Percentiles rank a stretch among this genome's conserved stretches.
phyloP scores from a whole-genome alignment of 1,140 invertebrate genomes.

The Drosophila rhopaloa region DNA sequence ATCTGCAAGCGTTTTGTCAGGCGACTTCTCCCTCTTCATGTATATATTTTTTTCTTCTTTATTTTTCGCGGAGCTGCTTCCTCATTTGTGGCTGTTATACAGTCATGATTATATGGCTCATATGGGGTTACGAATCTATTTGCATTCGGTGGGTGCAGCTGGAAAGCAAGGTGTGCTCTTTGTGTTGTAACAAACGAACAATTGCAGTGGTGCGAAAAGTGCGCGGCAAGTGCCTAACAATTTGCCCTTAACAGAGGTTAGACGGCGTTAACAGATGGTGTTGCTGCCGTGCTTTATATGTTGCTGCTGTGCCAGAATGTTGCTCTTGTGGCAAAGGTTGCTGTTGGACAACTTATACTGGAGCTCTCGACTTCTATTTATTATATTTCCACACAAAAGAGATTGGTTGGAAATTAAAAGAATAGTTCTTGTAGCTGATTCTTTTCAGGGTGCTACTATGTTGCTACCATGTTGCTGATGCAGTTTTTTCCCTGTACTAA shows the following conservation, averaged over 20 bases:
- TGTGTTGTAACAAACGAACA: constrained; percentile 51
- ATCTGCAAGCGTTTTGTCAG: constrained; percentile 72
- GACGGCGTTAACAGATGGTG: constrained; percentile 15
- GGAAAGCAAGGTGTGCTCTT: constrained; percentile 49
- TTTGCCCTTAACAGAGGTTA: constrained; percentile 37
- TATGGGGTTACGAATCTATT: constrained; percentile 39
- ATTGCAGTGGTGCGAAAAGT: constrained; percentile 47
- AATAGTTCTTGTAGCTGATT: no score
- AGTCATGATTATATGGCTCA: constrained; percentile 57
- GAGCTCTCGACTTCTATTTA: no score
- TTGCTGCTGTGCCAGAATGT: not conserved
- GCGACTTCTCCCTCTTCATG: constrained; percentile 54
- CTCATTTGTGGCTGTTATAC: constrained; percentile 51
- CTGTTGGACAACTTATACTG: not conserved
- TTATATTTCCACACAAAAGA: no score
- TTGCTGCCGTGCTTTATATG: not conserved
- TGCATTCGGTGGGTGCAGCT: constrained; percentile 61
- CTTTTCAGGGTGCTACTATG: no score
- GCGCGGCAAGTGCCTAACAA: constrained; percentile 21
- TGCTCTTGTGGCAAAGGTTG: not conserved
- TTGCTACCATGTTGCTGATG: no score
- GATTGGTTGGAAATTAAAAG: no score
- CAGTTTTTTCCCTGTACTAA: no score
- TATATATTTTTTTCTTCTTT: constrained; percentile 2
- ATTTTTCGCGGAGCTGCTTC: constrained; percentile 20